These are phyloP conservation scores for Dioctria rufipes DNA, from an alignment of 2,888 invertebrate species.

Conservation along the genomic window DNA sequence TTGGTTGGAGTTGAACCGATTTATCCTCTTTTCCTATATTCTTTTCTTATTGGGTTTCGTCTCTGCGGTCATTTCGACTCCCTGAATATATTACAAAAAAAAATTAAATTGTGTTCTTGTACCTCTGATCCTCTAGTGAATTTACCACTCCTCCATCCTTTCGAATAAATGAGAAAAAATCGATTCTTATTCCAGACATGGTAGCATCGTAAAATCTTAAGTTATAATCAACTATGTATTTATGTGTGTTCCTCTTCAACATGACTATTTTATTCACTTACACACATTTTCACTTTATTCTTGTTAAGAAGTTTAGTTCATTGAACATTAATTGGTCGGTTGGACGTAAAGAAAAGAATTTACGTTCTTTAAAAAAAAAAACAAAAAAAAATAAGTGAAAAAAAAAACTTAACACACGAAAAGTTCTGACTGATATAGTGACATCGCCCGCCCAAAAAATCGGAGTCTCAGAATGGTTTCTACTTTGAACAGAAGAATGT, in stretches of 20 bases:
- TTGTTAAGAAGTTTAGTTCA: slow-evolving; percentile 48
- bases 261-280: slow-evolving; percentile 49
- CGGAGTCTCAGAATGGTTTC: too few species aligned
- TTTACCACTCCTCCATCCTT: slow-evolving; percentile 29
- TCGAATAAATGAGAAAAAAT: slow-evolving; percentile 52
- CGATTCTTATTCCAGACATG: slow-evolving; percentile 57
- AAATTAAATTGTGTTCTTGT: not conserved
- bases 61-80: slow-evolving; percentile 4
- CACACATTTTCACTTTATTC: slow-evolving; percentile 41
- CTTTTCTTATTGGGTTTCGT: slow-evolving; percentile 15
- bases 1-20: slow-evolving; percentile 50
- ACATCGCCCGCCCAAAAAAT: too few species aligned
- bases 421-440: too few species aligned
- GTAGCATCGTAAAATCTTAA: slow-evolving; percentile 57
- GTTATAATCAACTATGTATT: slow-evolving; percentile 59
- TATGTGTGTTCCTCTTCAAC: slow-evolving; percentile 38
- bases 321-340: slow-evolving; percentile 57
- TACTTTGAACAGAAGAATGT: too few species aligned
- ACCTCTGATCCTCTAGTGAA: not conserved
- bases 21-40: not conserved
- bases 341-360: slow-evolving; percentile 14
- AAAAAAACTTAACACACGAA: too few species aligned
- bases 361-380: too few species aligned
- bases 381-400: too few species aligned
- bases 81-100: not conserved